Percentiles rank a stretch among this genome's conserved stretches.
These are phyloP conservation scores for Thalassarche chlororhynchos DNA, from an alignment of 2,113 vertebrate species.

Conservation along the genomic window DNA sequence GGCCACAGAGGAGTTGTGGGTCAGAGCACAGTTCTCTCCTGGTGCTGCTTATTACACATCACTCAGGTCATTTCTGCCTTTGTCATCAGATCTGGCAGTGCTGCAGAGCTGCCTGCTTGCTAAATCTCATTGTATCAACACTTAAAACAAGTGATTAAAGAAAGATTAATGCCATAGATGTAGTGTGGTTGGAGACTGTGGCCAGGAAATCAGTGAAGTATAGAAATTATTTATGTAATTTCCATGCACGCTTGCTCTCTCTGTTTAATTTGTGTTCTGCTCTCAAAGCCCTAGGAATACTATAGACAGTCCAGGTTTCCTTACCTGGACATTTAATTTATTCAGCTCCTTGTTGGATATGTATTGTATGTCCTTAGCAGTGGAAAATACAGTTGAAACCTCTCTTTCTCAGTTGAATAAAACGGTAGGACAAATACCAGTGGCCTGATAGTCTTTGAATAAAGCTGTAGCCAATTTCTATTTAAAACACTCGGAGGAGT, in stretches of 20 bases:
- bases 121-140: not conserved
- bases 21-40: not conserved
- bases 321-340: not conserved
- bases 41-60: not conserved
- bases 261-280: not conserved
- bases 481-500: slow-evolving; percentile 1
- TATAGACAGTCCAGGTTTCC: not conserved
- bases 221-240: not conserved
- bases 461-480: not conserved
- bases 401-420: not conserved
- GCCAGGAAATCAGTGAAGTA: not conserved
- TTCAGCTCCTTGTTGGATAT: not conserved
- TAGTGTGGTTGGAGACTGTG: not conserved
- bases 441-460: not conserved
- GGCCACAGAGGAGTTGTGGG: not conserved
- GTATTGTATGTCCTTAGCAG: not conserved
- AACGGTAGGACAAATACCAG: not conserved
- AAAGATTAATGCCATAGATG: not conserved
- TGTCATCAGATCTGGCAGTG: not conserved
- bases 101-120: not conserved
- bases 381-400: not conserved
- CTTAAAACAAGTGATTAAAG: not conserved
- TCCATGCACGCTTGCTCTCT: not conserved
- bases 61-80: not conserved
- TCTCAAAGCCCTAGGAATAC: not conserved